Evolutionary conservation across 2,113 vertebrate genomes (phyloP).

Genomic region (Pipra filicauda): DNA sequence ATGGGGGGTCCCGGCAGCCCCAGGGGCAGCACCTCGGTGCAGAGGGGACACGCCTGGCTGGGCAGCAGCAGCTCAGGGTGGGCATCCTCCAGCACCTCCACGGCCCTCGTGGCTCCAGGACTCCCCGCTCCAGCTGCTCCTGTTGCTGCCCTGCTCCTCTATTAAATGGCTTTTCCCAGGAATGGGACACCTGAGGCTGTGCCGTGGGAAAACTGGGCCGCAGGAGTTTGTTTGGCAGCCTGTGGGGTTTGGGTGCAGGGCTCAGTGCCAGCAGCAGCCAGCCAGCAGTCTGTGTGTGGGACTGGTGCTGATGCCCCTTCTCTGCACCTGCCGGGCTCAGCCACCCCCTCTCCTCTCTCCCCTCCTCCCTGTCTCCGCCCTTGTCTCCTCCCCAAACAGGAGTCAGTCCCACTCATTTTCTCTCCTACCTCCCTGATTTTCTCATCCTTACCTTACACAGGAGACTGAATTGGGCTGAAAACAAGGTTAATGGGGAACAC

Average conservation of each 20-base stretch:
- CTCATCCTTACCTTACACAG: no score
- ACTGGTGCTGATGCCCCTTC: no score
- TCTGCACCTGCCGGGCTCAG: background rate
- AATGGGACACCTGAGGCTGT: background rate
- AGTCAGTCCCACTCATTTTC: fast-evolving
- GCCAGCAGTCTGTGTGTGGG: no score
- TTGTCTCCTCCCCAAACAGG: fast-evolving
- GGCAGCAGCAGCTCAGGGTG: no score
- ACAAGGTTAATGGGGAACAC: background rate
- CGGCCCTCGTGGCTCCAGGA: no score
- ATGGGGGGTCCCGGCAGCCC: no score
- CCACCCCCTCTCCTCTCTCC: background rate
- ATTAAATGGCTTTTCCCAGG: background rate
- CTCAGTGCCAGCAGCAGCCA: no score
- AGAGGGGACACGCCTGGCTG: no score
- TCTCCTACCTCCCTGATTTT: background rate
- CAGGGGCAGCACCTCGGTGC: no score
- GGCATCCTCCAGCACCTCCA: no score
- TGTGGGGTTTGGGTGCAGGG: no score
- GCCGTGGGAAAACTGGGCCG: background rate
- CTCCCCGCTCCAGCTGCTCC: background rate
- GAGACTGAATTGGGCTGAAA: background rate
- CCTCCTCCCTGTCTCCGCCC: background rate
- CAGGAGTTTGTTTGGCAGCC: background rate
- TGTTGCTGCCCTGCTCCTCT: background rate